Evolutionary conservation across 2,113 vertebrate species (phyloP).

Genomic region (Scortum barcoo): DNA sequence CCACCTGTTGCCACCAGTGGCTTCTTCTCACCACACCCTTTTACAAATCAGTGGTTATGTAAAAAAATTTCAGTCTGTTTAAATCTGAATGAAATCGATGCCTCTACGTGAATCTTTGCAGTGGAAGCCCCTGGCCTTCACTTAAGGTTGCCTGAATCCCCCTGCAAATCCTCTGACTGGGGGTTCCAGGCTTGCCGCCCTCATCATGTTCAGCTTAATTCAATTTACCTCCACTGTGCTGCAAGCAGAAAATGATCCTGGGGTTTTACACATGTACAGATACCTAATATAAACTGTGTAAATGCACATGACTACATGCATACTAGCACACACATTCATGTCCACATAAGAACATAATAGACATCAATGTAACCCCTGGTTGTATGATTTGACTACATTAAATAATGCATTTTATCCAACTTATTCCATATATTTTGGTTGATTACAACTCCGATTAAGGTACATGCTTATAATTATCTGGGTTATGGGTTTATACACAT

Average conservation of each 20-base stretch:
- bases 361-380: background rate
- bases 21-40: constrained; percentile 52
- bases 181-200: constrained; percentile 39
- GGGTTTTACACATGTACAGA: constrained; percentile 43
- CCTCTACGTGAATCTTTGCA: constrained; percentile 20
- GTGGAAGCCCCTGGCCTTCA: constrained; percentile 56
- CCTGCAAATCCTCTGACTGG: constrained; percentile 57
- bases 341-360: constrained; percentile 5
- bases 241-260: constrained; percentile 67
- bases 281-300: constrained; percentile 41
- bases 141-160: constrained; percentile 53
- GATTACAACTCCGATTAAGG: background rate
- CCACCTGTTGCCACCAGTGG: constrained; percentile 82
- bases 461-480: background rate
- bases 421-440: background rate
- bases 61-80: background rate
- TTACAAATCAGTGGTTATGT: background rate
- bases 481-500: background rate
- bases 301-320: constrained; percentile 27
- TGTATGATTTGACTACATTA: constrained; percentile 1
- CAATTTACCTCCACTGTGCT: constrained; percentile 67
- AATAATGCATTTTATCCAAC: background rate
- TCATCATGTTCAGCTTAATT: constrained; percentile 77
- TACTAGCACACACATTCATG: background rate
- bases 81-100: background rate